These are phyloP conservation scores for Urocyon cinereoargenteus DNA, from an alignment of 2,797 vertebrate species.

Conservation along the genomic window DNA sequence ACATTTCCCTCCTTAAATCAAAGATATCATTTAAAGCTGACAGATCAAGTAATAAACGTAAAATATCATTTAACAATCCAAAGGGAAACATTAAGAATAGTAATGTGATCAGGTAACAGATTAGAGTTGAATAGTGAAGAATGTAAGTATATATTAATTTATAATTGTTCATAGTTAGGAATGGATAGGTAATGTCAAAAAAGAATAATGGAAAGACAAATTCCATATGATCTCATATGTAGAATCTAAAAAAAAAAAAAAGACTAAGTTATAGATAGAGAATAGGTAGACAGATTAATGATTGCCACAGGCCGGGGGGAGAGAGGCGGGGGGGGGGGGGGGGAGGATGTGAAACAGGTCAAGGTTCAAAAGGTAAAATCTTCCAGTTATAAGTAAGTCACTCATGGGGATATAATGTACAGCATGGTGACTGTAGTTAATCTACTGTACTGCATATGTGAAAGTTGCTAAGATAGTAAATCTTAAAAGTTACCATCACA, in stretches of 20 bases:
- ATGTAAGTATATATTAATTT: conserved; percentile 31
- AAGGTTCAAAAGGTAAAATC: neutral
- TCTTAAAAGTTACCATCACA: neutral
- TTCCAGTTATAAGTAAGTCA: neutral
- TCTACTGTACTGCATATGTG: neutral
- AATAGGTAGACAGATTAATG: neutral
- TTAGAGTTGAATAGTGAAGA: neutral
- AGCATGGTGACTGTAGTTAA: neutral
- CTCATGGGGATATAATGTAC: neutral
- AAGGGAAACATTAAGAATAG: neutral
- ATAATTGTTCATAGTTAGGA: conserved; percentile 4
- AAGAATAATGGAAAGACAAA: neutral
- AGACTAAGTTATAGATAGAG: neutral
- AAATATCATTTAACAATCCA: neutral
- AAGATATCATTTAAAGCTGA: conserved; percentile 17
- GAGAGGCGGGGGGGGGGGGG: too few relatives aligned
- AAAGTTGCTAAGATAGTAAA: neutral
- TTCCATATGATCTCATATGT: neutral
- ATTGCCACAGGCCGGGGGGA: neutral
- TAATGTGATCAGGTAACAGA: neutral
- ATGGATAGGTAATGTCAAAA: neutral
- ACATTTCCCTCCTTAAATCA: neutral
- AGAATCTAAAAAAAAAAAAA: neutral
- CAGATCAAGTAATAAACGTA: neutral
- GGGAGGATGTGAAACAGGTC: neutral